Conservation (phyloP, 2,888 invertebrate species). For the Prosopocoilus inquinatus region DNA sequence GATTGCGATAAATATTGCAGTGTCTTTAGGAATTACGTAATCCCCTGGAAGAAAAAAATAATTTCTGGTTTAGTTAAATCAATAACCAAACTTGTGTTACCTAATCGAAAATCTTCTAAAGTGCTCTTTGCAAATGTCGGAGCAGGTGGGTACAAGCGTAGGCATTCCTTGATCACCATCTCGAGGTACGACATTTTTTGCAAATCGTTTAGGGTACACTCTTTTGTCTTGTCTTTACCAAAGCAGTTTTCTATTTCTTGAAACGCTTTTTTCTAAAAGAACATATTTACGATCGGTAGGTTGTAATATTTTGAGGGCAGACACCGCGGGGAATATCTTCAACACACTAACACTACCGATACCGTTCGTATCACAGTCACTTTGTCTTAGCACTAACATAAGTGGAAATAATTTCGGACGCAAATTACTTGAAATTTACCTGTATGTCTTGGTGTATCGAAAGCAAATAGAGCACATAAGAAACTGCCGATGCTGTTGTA, state of each 20-base stretch:
- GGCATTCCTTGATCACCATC: conserved; percentile 54
- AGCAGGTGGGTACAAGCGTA: conserved; percentile 55
- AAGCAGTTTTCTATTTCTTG: conserved; percentile 46
- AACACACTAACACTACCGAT: too few relatives aligned
- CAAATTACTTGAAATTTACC: too few relatives aligned
- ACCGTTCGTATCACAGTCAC: too few relatives aligned
- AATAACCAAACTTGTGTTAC: conserved; percentile 29
- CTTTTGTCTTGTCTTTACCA: conserved; percentile 27
- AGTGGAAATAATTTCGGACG: too few relatives aligned
- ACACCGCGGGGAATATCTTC: background rate
- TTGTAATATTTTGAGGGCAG: background rate
- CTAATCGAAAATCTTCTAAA: conserved; percentile 44
- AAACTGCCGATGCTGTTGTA: conserved; percentile 51
- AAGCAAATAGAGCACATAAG: conserved; percentile 49
- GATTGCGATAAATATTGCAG: conserved; percentile 11
- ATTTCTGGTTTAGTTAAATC: too few relatives aligned
- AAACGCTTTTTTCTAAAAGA: conserved; percentile 42
- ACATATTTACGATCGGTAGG: too few relatives aligned
- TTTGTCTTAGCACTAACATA: too few relatives aligned
- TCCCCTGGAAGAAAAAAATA: conserved; percentile 5
- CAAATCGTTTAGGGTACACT: conserved; percentile 43
- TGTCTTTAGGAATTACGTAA: conserved; percentile 18
- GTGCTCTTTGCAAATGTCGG: conserved; percentile 52
- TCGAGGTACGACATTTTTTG: conserved; percentile 57
- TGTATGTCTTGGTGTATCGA: conserved; percentile 50